Base-by-base conservation (phyloP, 2,888 invertebrate species). In the Prosapia bicincta region DNA sequence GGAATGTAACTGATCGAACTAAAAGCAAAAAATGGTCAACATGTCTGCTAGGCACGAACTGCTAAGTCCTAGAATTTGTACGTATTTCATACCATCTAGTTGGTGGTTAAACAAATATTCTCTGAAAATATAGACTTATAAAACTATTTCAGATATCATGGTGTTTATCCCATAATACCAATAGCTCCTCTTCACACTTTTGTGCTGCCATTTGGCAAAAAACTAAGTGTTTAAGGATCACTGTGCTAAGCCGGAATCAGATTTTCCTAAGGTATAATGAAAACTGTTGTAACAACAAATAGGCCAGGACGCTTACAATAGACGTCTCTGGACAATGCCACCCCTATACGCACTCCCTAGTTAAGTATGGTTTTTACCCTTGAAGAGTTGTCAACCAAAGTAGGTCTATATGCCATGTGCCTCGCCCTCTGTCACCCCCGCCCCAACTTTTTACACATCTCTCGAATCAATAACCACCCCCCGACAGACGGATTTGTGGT, bases 341-440 rank as follows among this genome's bases (percentile, higher is more conserved):
- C 67, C 74, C 65, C 69, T 54, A 54, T 38, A 13, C 69, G 66
- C 67, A 54, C 69, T 69, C 54, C 69, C 69, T 74, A 69, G 69
- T 74, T 68, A 72, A 68, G 43, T 68, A 76, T 43, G 76, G 76
- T 69, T 76, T 76, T 71, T 72, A 72, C 76, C 76, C 76, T 69
- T 71, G 71, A 72, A 69, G 69, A 76, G 69, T 76, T 69, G 72
- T 76, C 76, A 76, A 43, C 73, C 69, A 71, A 78, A 77, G 75
- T 78, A 76, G 78, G 78, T 78, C 77, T 78, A 73, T 77, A 77
- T 78, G 78, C 77, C 78, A 78, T 78, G 76, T 78, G 76, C 68
- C 32, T 70, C 38, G 38, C 9, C 26, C 23, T 1, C 69, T 32
- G n/a, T 15, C 69, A 3, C 13, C 23, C 54, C 67, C 38, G 30